Percentiles rank a stretch among this genome's conserved stretches.
Conservation (phyloP, 2,888 invertebrate species). For the Eumerus sabulonum region DNA sequence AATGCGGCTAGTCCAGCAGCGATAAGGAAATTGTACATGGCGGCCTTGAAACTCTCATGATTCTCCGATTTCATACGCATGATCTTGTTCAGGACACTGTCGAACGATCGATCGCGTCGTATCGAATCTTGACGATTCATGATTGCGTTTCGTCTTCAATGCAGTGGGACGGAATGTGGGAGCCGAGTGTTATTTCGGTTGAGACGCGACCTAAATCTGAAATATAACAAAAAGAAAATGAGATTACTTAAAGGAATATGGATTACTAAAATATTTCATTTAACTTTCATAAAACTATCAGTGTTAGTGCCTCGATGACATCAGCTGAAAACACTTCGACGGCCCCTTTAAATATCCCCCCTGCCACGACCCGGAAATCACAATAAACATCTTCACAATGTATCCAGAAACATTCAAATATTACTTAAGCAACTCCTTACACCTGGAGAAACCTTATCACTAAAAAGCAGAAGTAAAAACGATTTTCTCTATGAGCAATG, state of each 20-base stretch:
- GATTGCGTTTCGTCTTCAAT: neutral
- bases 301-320: too few relatives aligned
- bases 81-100: slow-evolving; percentile 77
- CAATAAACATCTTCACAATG: too few relatives aligned
- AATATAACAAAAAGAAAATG: neutral
- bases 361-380: too few relatives aligned
- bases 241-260: neutral
- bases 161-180: slow-evolving; percentile 18
- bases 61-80: slow-evolving; percentile 76
- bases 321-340: too few relatives aligned
- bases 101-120: slow-evolving; percentile 77
- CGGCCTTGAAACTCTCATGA: slow-evolving; percentile 77
- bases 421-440: too few relatives aligned
- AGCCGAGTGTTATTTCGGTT: neutral
- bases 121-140: slow-evolving; percentile 77
- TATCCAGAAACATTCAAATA: too few relatives aligned
- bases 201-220: neutral
- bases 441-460: neutral
- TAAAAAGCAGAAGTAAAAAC: neutral
- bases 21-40: slow-evolving; percentile 78
- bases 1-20: slow-evolving; percentile 77
- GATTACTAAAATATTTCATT: too few relatives aligned
- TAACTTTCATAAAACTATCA: too few relatives aligned
- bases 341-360: too few relatives aligned
- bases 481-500: neutral